Conservation (phyloP, 2,113 vertebrate genomes). For the Sinosuthora webbiana region DNA sequence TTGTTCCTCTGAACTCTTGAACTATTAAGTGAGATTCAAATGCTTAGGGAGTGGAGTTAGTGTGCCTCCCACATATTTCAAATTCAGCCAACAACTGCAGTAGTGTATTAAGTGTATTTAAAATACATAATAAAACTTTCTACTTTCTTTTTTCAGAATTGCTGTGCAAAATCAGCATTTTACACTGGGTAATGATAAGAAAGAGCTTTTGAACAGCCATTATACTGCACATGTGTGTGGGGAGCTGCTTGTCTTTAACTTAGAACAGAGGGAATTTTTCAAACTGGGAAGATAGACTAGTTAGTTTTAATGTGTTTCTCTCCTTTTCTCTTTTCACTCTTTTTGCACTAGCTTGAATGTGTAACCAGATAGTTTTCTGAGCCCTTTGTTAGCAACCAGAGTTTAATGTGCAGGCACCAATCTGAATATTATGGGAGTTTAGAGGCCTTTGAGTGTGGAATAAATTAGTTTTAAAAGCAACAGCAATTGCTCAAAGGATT, state of each 20-base stretch:
- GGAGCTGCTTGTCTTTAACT: not conserved
- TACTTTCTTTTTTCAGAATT: not conserved
- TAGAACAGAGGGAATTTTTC: not conserved
- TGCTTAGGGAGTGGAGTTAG: not conserved
- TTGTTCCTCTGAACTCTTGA: not conserved
- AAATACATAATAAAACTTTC: not conserved
- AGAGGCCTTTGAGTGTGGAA: not conserved
- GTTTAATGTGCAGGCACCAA: not conserved
- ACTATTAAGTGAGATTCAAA: not conserved
- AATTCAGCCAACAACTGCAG: not conserved
- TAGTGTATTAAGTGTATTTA: not conserved
- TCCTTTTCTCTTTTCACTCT: not conserved
- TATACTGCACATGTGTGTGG: not conserved
- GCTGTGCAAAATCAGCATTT: not conserved
- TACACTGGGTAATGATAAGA: not conserved
- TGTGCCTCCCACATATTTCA: not conserved
- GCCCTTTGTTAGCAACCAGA: not conserved
- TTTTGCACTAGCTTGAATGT: not conserved
- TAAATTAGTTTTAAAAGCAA: constrained; percentile 28
- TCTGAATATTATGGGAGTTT: not conserved
- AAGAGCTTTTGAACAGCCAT: not conserved
- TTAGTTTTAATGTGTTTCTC: not conserved
- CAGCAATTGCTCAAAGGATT: not conserved
- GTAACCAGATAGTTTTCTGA: not conserved
- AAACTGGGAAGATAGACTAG: not conserved